Evolutionary conservation across 2,113 vertebrate species (phyloP).

Genomic region (Datnioides undecimradiatus): DNA sequence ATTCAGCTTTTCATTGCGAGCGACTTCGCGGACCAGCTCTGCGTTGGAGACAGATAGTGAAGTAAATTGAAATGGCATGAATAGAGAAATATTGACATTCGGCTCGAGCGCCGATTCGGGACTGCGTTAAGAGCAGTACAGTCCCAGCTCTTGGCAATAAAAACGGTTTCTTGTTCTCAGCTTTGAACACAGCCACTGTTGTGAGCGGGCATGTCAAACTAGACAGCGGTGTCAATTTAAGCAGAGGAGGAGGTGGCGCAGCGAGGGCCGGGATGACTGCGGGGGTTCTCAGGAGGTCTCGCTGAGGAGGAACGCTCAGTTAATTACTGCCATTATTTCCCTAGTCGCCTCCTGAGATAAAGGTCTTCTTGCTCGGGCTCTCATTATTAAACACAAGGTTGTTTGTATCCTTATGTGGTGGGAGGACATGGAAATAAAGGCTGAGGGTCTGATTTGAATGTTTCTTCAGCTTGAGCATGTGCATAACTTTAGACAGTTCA

Average conservation of each 20-base stretch:
- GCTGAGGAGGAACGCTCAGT: constrained; percentile 50
- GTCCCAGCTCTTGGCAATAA: background rate
- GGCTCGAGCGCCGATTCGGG: background rate
- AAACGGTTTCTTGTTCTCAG: background rate
- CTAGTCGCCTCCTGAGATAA: constrained; percentile 52
- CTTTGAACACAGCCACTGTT: constrained; percentile 13
- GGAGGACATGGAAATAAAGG: constrained; percentile 51
- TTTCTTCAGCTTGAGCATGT: constrained; percentile 22
- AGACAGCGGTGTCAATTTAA: constrained; percentile 43
- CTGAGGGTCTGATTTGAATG: constrained; percentile 34
- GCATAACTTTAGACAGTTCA: constrained; percentile 19
- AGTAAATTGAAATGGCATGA: background rate
- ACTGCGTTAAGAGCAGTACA: background rate
- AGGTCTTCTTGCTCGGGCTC: constrained; percentile 34
- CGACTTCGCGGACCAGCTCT: background rate
- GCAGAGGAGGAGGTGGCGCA: constrained; percentile 22
- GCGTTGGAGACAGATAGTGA: background rate
- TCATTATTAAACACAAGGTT: constrained; percentile 62
- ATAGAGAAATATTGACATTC: background rate
- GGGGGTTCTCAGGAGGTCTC: constrained; percentile 46
- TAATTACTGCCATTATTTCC: constrained; percentile 74
- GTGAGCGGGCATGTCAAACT: constrained; percentile 33
- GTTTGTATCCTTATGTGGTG: constrained; percentile 49
- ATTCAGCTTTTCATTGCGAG: background rate
- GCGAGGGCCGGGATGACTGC: constrained; percentile 16